phyloP scores from a whole-genome alignment of 2,888 invertebrate genomes.

The Melangyna quadrimaculata region DNA sequence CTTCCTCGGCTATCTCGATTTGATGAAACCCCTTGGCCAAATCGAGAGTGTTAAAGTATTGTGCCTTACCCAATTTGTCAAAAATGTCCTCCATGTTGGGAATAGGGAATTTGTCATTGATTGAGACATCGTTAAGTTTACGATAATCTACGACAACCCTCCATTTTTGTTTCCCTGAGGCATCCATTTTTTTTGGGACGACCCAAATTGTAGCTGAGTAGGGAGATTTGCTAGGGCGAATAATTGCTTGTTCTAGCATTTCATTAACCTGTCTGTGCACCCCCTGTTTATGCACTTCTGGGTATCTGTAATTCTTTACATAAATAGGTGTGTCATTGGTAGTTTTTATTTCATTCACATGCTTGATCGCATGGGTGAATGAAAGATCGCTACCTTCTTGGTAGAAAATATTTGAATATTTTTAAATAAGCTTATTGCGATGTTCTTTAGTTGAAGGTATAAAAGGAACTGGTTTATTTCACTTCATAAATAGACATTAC shows the following conservation, averaged over 20 bases:
- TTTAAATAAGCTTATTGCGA: too few relatives aligned
- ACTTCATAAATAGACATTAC: too few relatives aligned
- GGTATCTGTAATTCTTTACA: background rate
- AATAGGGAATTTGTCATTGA: background rate
- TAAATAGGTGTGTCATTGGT: background rate
- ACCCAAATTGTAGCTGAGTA: background rate
- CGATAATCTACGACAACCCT: constrained; percentile 33
- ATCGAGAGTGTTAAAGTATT: background rate
- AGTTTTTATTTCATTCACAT: background rate
- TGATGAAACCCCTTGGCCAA: constrained; percentile 1
- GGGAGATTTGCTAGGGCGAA: background rate
- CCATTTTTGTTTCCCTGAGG: constrained; percentile 19
- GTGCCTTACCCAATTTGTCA: background rate
- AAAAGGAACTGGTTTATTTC: too few relatives aligned
- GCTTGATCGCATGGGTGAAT: background rate
- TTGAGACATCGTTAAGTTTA: constrained; percentile 31
- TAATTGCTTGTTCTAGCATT: background rate
- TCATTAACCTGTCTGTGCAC: background rate
- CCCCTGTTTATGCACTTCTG: background rate
- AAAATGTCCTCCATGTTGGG: constrained; percentile 6
- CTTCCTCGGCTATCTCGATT: background rate
- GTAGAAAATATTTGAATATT: background rate
- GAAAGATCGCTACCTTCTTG: background rate
- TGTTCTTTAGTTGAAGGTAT: too few relatives aligned
- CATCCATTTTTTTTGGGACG: constrained; percentile 25